These are phyloP conservation scores for Centrocercus urophasianus DNA, from an alignment of 2,113 vertebrate genomes.

Conservation along the genomic window DNA sequence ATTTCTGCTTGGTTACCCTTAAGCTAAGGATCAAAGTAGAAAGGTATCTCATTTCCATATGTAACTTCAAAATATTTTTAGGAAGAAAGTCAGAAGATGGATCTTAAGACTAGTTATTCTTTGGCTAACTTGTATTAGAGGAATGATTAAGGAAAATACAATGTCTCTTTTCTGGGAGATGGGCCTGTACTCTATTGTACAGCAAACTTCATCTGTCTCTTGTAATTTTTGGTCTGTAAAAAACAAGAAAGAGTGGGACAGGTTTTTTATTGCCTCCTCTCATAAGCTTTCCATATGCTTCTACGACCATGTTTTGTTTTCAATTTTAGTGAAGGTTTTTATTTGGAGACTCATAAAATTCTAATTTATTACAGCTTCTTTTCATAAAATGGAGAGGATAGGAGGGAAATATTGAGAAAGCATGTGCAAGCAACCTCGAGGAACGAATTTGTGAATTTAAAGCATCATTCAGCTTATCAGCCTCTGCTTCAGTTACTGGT, in stretches of 20 bases:
- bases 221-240: slow-evolving; percentile 33
- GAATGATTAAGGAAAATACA: neutral
- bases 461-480: neutral
- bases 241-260: slow-evolving; percentile 15
- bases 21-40: slow-evolving; percentile 21
- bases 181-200: neutral
- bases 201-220: slow-evolving; percentile 26
- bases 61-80: slow-evolving; percentile 43
- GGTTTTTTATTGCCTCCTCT: slow-evolving; percentile 45
- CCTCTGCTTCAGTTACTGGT: neutral
- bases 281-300: slow-evolving; percentile 64
- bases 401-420: neutral
- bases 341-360: slow-evolving; percentile 65
- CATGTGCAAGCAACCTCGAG: slow-evolving; percentile 28
- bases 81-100: slow-evolving; percentile 18
- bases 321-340: slow-evolving; percentile 62
- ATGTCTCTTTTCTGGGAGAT: neutral
- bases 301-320: slow-evolving; percentile 53
- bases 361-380: slow-evolving; percentile 69
- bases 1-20: slow-evolving; percentile 15
- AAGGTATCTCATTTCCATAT: slow-evolving; percentile 34
- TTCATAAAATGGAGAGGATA: slow-evolving; percentile 12
- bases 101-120: neutral
- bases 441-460: slow-evolving; percentile 39
- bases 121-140: neutral